Conservation (phyloP, 1,140 invertebrate species). For the Riptortus pedestris region DNA sequence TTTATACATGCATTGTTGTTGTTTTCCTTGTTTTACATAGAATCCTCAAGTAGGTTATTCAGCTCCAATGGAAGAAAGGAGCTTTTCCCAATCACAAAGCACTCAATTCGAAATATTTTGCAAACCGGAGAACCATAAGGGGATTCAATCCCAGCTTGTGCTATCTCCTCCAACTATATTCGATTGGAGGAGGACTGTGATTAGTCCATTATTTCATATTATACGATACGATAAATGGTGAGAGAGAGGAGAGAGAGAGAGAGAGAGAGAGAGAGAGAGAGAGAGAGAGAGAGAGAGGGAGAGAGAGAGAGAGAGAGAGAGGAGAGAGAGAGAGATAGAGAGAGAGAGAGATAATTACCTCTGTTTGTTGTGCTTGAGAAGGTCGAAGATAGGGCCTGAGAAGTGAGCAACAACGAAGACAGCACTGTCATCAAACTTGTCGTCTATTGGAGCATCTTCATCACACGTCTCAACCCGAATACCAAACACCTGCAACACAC, state of each 20-base stretch:
- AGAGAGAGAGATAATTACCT: constrained; percentile 25
- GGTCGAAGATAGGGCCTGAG: constrained; percentile 27
- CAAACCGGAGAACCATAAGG: no score
- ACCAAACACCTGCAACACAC: constrained; percentile 29
- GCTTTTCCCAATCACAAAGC: no score
- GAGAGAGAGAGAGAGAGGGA: background rate
- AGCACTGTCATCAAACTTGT: background rate
- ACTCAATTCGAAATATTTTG: no score
- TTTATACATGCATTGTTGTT: no score
- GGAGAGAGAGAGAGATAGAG: background rate
- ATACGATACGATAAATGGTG: background rate
- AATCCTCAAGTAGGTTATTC: no score
- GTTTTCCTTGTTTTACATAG: no score
- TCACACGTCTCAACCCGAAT: constrained; percentile 29
- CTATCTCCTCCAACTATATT: background rate
- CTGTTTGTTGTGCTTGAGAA: constrained; percentile 28
- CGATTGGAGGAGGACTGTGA: background rate
- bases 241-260: background rate
- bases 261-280: background rate
- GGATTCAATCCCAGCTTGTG: no score
- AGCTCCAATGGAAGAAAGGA: no score
- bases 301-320: no score
- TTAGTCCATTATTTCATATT: background rate
- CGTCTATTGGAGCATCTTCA: constrained; percentile 27
- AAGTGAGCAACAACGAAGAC: constrained; percentile 32